These are phyloP conservation scores for Ceyx margarethae DNA, from an alignment of 2,113 vertebrate species.

Conservation along the genomic window DNA sequence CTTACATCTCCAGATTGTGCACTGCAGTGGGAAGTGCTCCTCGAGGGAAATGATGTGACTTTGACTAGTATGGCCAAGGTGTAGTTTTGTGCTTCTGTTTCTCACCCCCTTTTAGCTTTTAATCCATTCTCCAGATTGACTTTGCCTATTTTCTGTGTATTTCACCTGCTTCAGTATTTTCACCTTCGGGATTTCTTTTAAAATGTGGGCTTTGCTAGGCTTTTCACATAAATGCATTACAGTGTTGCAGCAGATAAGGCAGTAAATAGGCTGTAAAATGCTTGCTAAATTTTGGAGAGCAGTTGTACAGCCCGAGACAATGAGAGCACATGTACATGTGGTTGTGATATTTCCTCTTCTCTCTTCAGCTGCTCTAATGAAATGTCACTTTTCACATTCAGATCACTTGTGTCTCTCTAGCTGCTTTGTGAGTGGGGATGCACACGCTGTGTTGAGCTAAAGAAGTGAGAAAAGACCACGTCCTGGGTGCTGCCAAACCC, in stretches of 20 bases:
- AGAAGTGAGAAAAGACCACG: accelerated
- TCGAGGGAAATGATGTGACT: background rate
- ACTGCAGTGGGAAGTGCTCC: background rate
- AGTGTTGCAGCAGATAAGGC: background rate
- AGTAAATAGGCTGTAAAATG: background rate
- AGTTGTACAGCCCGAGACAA: background rate
- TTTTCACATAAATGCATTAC: accelerated
- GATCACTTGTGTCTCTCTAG: background rate
- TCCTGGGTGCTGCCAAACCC: background rate
- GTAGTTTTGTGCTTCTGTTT: accelerated
- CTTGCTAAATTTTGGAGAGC: background rate
- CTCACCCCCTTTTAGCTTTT: background rate
- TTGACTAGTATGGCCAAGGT: background rate
- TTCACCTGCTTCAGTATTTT: background rate
- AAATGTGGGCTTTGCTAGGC: background rate
- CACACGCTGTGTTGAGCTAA: background rate
- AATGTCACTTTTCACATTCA: background rate
- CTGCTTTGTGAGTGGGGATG: background rate
- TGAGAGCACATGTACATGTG: accelerated
- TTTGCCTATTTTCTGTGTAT: background rate
- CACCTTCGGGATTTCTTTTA: background rate
- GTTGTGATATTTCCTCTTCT: background rate
- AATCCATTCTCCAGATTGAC: background rate
- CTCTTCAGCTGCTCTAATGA: background rate
- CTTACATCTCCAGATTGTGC: background rate